Percentiles rank a stretch among this genome's conserved stretches.
These are phyloP conservation scores for Drepana falcataria DNA, from an alignment of 2,888 invertebrate genomes.

Conservation along the genomic window DNA sequence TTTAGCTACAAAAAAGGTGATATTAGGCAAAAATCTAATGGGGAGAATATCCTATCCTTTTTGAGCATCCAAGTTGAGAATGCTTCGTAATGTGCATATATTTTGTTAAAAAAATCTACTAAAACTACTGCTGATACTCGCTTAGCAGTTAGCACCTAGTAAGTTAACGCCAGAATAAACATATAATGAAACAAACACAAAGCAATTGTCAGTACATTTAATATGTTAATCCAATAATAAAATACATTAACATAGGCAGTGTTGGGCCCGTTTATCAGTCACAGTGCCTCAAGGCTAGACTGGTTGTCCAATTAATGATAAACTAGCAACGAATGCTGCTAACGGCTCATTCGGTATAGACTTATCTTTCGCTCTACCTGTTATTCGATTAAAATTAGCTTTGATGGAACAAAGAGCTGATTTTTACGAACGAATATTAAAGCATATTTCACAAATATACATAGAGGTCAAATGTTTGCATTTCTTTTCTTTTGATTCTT, in stretches of 20 bases:
- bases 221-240: constrained; percentile 46
- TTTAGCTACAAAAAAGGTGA: no score
- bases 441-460: no score
- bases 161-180: neutral
- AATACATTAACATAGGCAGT: constrained; percentile 51
- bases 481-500: no score
- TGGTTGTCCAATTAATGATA: constrained; percentile 39
- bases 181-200: constrained; percentile 16
- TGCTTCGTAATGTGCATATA: no score
- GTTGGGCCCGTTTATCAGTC: constrained; percentile 42
- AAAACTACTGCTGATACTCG: no score
- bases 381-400: neutral
- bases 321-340: constrained; percentile 29
- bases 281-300: constrained; percentile 51
- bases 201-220: constrained; percentile 19
- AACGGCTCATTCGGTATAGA: constrained; percentile 9
- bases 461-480: neutral
- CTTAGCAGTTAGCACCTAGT: neutral
- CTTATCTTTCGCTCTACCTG: constrained; percentile 8
- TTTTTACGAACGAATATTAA: neutral
- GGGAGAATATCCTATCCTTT: no score
- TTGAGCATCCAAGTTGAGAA: no score
- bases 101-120: no score
- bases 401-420: neutral
- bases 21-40: no score